A percentile compares a stretch with the other conserved stretches of the same genome.
These are phyloP conservation scores for Poliocrania exsul DNA, from an alignment of 2,797 vertebrate genomes.

Conservation along the genomic window DNA sequence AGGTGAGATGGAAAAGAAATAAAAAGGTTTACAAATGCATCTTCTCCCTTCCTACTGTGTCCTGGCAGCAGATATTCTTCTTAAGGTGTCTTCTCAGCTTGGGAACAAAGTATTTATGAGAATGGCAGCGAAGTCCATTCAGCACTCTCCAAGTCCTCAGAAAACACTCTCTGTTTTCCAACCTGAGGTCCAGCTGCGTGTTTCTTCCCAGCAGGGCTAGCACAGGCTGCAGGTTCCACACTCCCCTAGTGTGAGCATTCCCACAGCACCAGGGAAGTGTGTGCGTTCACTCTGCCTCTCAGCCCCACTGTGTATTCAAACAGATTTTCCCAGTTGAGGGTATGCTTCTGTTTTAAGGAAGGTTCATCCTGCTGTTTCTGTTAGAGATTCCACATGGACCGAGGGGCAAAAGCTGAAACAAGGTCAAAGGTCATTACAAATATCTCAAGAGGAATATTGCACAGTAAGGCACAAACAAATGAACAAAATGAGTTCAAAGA, in stretches of 20 bases:
- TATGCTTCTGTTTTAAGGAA: neutral
- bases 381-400: neutral
- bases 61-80: neutral
- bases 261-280: neutral
- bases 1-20: neutral
- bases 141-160: neutral
- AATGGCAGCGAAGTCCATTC: neutral
- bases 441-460: neutral
- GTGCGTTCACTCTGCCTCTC: rapidly evolving
- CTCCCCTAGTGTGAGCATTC: neutral
- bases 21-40: neutral
- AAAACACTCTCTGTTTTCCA: neutral
- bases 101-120: neutral
- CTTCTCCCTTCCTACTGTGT: neutral
- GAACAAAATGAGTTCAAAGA: neutral
- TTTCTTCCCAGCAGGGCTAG: neutral
- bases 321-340: neutral
- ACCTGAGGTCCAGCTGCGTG: neutral
- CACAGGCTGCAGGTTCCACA: neutral
- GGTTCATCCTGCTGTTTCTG: neutral
- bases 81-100: neutral
- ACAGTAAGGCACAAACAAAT: neutral
- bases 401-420: neutral
- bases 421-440: neutral
- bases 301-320: neutral